Base-by-base conservation (phyloP, 2,888 invertebrate genomes). In the Cheiracanthium punctorium region DNA sequence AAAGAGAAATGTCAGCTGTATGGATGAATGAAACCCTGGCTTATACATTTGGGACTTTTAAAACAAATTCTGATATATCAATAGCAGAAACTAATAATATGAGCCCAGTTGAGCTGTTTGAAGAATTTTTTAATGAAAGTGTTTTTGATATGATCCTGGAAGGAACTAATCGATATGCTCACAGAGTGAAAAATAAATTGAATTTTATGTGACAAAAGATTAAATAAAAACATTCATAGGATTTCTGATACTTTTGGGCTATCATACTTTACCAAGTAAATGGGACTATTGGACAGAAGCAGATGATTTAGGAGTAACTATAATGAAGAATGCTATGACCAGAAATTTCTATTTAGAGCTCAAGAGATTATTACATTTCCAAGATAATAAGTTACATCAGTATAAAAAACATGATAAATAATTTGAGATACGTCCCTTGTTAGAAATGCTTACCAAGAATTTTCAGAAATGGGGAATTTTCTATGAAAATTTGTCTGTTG, bases 191-290 rank as follows among this genome's bases (percentile, higher is more conserved):
- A 48, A 48, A 48, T 48, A 48, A 48, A 48, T 48, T 48, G 43
- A 48, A 48, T 48, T 48, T 12, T 48, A 48, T 48, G 17, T 48
- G 43, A 48, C 43, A 10, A 48, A 48, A 48, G 43, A 48, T 17
- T 10, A 48, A 48, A 48, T 48, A 48, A 48, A 48, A 17, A 17
- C 10, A 48, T 48, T 48, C 14, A 64, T 64, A 29, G 28, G 64
- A 64, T 64, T 64, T 64, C 64, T 64, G 64, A 64, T 64, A 24
- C 64, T 64, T 64, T 52, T n/a, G 52, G 52, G 52, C 52, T 52
- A 52, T 52, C 17, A 64, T 24, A 64, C 64, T 64, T 64, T 64
- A 70, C 70, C 70, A 4, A 37, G 70, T 70, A 20, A 41, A 37
- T n/a, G 70, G 37, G 32, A 70, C 29, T 70, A 41, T 24, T 70